Evolutionary conservation across 2,888 invertebrate genomes (phyloP).

Genomic region (Cyrtodaria siliqua): DNA sequence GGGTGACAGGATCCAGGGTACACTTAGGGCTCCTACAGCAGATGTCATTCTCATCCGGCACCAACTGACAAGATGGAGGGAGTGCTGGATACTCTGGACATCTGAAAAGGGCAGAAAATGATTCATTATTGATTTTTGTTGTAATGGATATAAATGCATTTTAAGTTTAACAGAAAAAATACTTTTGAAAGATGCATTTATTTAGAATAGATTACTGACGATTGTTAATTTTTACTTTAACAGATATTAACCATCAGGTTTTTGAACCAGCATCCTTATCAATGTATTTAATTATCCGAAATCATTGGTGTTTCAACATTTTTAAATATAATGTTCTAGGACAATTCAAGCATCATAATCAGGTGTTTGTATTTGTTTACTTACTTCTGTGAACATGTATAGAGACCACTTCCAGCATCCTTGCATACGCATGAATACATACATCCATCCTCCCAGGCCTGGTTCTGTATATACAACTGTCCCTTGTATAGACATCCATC

Average conservation of each 20-base stretch:
- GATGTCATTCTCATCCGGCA: constrained; percentile 60
- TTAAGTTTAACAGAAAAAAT: too few species aligned
- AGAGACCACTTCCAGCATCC: constrained; percentile 65
- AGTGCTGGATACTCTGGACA: constrained; percentile 62
- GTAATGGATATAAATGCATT: too few species aligned
- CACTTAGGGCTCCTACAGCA: constrained; percentile 66
- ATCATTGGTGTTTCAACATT: too few species aligned
- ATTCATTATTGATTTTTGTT: neutral
- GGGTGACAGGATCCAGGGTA: constrained; percentile 54
- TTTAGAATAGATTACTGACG: too few species aligned
- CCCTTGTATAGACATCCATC: constrained; percentile 73
- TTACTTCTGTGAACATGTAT: constrained; percentile 70
- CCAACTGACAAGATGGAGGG: constrained; percentile 59
- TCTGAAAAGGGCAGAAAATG: constrained; percentile 28
- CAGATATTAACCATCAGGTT: too few species aligned
- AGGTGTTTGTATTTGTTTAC: too few species aligned
- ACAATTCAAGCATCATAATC: too few species aligned
- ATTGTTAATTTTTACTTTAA: too few species aligned
- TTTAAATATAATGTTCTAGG: too few species aligned
- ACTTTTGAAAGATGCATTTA: too few species aligned
- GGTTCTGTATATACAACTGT: constrained; percentile 68
- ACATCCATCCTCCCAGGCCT: constrained; percentile 75
- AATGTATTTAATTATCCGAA: too few species aligned
- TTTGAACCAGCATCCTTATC: too few species aligned
- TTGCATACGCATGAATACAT: constrained; percentile 67